phyloP scores from a whole-genome alignment of 2,888 invertebrate species.

The Ectemnius cavifrons region DNA sequence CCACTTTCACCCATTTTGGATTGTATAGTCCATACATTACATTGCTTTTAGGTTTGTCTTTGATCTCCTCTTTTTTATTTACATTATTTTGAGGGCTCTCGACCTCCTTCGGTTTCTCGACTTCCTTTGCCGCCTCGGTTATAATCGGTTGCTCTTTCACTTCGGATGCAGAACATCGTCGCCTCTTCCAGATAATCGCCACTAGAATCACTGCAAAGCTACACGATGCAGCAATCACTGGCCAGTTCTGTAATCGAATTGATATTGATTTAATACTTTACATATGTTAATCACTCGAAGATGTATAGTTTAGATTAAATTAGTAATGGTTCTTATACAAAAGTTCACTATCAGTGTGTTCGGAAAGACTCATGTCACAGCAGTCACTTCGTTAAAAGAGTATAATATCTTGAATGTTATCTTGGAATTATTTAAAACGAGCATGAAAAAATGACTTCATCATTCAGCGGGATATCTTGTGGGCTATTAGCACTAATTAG shows the following conservation, averaged over 20 bases:
- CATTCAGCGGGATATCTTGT: too few relatives aligned
- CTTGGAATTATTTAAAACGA: too few relatives aligned
- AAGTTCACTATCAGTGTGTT: too few relatives aligned
- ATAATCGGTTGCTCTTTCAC: background rate
- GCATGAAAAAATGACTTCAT: too few relatives aligned
- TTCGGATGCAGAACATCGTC: slow-evolving; percentile 5
- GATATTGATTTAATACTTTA: background rate
- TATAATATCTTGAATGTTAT: too few relatives aligned
- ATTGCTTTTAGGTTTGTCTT: background rate
- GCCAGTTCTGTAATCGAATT: slow-evolving; percentile 32
- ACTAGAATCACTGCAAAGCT: slow-evolving; percentile 27
- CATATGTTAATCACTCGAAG: too few relatives aligned
- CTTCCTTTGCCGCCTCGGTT: background rate
- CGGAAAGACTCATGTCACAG: too few relatives aligned
- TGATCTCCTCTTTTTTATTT: background rate
- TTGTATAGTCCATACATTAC: slow-evolving; percentile 37
- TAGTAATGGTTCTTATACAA: too few relatives aligned
- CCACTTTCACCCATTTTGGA: slow-evolving; percentile 73
- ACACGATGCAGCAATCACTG: slow-evolving; percentile 40
- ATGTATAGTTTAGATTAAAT: too few relatives aligned
- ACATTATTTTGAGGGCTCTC: background rate
- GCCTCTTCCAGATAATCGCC: slow-evolving; percentile 28
- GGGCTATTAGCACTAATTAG: too few relatives aligned
- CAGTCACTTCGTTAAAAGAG: too few relatives aligned
- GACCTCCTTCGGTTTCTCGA: background rate